These are phyloP conservation scores for Balaenoptera acutorostrata DNA, from an alignment of 2,113 vertebrate species.

Conservation along the genomic window DNA sequence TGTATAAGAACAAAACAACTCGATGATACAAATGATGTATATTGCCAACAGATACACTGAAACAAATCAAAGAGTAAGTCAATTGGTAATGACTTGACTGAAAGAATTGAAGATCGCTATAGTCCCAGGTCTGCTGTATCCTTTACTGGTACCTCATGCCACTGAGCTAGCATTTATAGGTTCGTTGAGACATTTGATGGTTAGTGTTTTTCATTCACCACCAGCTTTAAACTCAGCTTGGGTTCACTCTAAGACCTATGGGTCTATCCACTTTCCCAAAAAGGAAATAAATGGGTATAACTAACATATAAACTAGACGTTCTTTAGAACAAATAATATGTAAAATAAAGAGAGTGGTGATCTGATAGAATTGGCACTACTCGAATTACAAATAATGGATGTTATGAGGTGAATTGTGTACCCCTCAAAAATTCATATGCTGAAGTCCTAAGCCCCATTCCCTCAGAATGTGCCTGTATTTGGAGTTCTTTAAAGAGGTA, in stretches of 20 bases:
- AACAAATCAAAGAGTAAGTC: neutral
- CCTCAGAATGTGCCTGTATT: neutral
- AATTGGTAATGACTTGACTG: neutral
- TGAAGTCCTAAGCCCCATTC: neutral
- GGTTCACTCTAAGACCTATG: neutral
- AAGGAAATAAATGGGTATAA: neutral
- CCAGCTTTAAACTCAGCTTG: neutral
- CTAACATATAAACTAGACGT: neutral
- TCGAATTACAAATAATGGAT: neutral
- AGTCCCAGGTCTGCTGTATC: rapidly evolving
- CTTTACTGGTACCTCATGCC: neutral
- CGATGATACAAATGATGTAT: neutral
- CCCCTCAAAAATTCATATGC: neutral
- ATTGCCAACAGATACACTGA: neutral
- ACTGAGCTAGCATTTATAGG: neutral
- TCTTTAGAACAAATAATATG: neutral
- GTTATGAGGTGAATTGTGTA: neutral
- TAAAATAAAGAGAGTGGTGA: neutral
- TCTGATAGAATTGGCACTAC: neutral
- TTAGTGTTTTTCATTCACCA: neutral
- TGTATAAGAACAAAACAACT: neutral
- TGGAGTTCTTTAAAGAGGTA: neutral
- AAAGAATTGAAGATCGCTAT: neutral
- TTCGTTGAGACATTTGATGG: neutral
- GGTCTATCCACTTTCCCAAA: neutral